These are phyloP conservation scores for Patiria pectinifera DNA, from an alignment of 53 echinoderm and acorn worm species.

Conservation along the genomic window DNA sequence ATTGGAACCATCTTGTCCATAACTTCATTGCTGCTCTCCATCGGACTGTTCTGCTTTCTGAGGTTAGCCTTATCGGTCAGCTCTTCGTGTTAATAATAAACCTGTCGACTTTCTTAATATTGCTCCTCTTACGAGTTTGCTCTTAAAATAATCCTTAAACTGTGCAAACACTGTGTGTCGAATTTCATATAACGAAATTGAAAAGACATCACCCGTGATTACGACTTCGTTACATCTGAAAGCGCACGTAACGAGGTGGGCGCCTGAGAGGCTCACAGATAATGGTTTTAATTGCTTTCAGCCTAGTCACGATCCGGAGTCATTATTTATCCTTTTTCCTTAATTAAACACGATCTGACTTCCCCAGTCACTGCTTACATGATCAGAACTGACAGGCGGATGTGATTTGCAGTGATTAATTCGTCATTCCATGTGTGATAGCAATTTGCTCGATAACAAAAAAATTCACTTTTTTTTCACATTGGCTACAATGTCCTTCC, in stretches of 20 bases:
- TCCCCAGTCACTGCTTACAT: neutral
- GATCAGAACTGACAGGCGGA: neutral
- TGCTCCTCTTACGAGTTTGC: too few relatives aligned
- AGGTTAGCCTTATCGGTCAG: conserved; percentile 55
- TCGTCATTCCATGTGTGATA: too few relatives aligned
- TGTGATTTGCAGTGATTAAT: neutral
- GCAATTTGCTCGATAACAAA: too few relatives aligned
- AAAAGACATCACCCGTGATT: neutral
- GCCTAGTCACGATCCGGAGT: neutral
- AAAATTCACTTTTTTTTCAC: too few relatives aligned
- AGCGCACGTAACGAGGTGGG: neutral
- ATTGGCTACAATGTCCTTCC: too few relatives aligned
- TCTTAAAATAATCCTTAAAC: too few relatives aligned
- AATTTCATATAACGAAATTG: neutral
- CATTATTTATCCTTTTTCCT: neutral
- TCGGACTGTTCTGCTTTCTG: conserved; percentile 54
- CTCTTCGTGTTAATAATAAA: neutral
- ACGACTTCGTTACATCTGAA: neutral
- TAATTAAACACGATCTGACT: neutral
- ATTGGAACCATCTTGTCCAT: conserved; percentile 73
- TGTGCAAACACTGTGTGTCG: neutral
- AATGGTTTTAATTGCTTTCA: neutral
- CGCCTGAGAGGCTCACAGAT: neutral
- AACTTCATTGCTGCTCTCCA: conserved; percentile 48
- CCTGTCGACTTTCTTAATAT: neutral